Base-by-base conservation (phyloP, 2,797 vertebrate genomes). In the Tenualosa ilisha region DNA sequence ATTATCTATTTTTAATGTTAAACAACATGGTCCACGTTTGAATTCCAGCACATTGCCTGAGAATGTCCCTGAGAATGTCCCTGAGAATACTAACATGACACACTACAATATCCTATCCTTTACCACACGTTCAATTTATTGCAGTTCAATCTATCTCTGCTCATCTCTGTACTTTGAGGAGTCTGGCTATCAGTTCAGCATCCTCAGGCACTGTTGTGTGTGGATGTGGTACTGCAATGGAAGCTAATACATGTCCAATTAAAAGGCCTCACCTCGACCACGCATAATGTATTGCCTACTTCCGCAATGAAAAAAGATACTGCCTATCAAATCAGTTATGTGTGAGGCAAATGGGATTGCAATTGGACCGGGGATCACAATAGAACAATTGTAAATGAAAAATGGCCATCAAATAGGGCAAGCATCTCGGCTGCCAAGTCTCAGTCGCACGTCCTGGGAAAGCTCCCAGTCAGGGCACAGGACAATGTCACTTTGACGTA, bases 401-500 rank as follows among this genome's bases (percentile, higher is more conserved):
- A 82, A 89, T 86, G 43, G 54, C 43, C 37, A 37, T 22, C 22
- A 26, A 63, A 85, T 81, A 50, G 65, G 82, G 85, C 81, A 51
- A 46, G 31, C 50, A 75, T 83, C 82, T 40, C n/a, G 31, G 26
- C 86, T 88, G 89, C 85, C 88, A 89, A 90, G 87, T 83, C 81
- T 86, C 83, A 81, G 87, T 87, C 15, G 79, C 79, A n/a, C 68
- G 75, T 87, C 81, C 31, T 87, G 82, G 87, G 75, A 86, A 37
- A 49, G 56, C 54, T 65, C 84, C 37, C 37, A 43, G 87, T 81
- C 72, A 82, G 84, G 63, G 84, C 82, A 75, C 46, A 83, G 59
- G 59, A 79, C 89, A 88, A 90, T 86, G 88, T 90, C 88, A 91
- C 88, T 89, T 87, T 89, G 84, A 90, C 75, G 59, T 90, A 86